Evolutionary conservation across 2,797 vertebrate genomes (phyloP).

Genomic region (Sebastes matsubarae): DNA sequence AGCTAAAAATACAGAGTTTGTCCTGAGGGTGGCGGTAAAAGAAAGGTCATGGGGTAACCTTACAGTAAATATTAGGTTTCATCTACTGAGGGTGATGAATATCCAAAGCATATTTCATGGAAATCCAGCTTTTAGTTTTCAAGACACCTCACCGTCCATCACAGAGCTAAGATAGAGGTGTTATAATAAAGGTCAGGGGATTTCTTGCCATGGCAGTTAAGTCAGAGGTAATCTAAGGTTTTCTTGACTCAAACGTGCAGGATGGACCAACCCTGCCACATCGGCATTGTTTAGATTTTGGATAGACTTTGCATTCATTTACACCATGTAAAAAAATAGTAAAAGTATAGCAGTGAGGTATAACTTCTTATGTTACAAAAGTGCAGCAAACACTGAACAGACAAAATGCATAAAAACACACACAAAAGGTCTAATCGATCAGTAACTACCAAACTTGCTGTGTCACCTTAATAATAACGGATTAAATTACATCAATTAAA

Average conservation of each 20-base stretch:
- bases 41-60: not conserved
- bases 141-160: not conserved
- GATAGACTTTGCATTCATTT: not conserved
- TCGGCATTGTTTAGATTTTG: not conserved
- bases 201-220: not conserved
- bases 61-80: not conserved
- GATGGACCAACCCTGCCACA: not conserved
- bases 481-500: not conserved
- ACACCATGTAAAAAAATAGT: not conserved
- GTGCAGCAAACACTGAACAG: not conserved
- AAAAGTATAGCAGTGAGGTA: not conserved
- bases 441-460: not conserved
- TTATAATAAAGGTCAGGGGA: not conserved
- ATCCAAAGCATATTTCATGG: not conserved
- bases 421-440: not conserved
- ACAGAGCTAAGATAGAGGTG: not conserved
- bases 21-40: conserved; percentile 28
- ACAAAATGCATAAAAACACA: not conserved
- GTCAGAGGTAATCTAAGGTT: not conserved
- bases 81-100: not conserved
- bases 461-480: not conserved
- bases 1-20: not conserved
- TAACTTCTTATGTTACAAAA: not conserved
- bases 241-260: not conserved
- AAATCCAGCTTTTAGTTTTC: not conserved